A percentile compares a stretch with the other conserved stretches of the same genome.
Conservation (phyloP, 2,113 vertebrate genomes). For the Anser cygnoides region DNA sequence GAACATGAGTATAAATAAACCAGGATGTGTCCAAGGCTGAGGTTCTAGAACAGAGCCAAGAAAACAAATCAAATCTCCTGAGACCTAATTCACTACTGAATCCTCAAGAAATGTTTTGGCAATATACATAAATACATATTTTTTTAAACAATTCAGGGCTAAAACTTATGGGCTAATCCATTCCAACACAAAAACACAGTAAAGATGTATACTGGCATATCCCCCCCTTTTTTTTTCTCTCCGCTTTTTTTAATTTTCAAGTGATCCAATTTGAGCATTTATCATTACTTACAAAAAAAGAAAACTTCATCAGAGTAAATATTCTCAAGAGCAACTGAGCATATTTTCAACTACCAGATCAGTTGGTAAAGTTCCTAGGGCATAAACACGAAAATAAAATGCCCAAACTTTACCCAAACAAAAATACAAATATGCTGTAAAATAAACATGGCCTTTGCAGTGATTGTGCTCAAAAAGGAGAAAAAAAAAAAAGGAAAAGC, state of each 20-base stretch:
- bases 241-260: not conserved
- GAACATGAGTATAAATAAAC: not conserved
- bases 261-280: not conserved
- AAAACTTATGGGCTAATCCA: not conserved
- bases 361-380: not conserved
- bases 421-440: not conserved
- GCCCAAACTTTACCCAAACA: not conserved
- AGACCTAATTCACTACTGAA: not conserved
- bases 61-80: not conserved
- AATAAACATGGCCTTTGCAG: not conserved
- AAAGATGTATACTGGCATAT: not conserved
- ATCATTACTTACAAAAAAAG: not conserved
- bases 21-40: not conserved
- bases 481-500: not conserved
- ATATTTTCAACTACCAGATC: not conserved
- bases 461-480: not conserved
- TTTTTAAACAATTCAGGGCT: not conserved
- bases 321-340: not conserved
- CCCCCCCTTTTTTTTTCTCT: fast-evolving
- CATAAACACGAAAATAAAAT: not conserved
- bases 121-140: not conserved
- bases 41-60: not conserved
- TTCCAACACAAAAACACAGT: not conserved
- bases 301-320: not conserved
- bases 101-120: not conserved